Conservation (phyloP, 2,113 vertebrate species). For the Saguinus midas region DNA sequence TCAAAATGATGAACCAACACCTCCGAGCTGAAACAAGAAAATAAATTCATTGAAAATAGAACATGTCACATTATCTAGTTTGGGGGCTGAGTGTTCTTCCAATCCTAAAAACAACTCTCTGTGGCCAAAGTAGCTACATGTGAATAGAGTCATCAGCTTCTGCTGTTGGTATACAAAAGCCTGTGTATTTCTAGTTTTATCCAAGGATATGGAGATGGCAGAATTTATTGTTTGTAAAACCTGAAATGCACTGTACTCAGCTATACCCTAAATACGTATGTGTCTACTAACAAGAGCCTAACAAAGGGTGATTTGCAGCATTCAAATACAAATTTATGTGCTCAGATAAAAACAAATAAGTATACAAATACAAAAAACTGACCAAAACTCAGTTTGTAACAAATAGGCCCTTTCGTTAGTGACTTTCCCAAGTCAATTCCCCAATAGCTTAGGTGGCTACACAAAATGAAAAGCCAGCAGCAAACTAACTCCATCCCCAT, state of each 20-base stretch:
- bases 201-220: background rate
- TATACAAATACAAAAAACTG: background rate
- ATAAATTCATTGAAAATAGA: slow-evolving; percentile 65
- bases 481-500: background rate
- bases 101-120: slow-evolving; percentile 29
- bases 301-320: background rate
- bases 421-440: background rate
- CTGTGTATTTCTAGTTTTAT: background rate
- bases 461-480: background rate
- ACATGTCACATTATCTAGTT: slow-evolving; percentile 51
- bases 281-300: background rate
- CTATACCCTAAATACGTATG: background rate
- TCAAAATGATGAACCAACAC: slow-evolving; percentile 58
- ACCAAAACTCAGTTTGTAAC: background rate
- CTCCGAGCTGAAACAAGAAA: slow-evolving; percentile 53
- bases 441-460: background rate
- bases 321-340: background rate
- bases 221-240: background rate
- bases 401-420: background rate
- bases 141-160: slow-evolving; percentile 2
- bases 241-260: background rate
- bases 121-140: background rate
- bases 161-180: background rate
- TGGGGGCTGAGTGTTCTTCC: background rate
- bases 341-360: background rate